These are phyloP conservation scores for Spinus olivaceus DNA, from an alignment of 2,797 vertebrate species.

Conservation along the genomic window DNA sequence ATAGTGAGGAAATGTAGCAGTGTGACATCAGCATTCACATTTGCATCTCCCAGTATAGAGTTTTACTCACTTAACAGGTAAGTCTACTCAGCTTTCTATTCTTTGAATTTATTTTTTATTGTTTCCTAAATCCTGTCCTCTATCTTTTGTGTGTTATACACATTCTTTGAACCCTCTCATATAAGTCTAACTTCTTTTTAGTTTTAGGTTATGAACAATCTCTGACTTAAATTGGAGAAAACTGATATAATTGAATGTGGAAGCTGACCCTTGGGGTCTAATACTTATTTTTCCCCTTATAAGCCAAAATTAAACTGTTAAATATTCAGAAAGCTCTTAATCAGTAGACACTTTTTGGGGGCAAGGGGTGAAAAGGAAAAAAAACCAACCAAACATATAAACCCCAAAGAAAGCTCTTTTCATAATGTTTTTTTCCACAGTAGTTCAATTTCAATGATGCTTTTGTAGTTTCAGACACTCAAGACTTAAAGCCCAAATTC, in stretches of 20 bases:
- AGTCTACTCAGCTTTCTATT: neutral
- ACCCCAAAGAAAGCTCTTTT: neutral
- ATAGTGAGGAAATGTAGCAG: neutral
- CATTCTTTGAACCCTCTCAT: neutral
- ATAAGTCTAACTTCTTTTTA: neutral
- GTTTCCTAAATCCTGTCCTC: neutral
- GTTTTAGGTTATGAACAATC: neutral
- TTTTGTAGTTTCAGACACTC: neutral
- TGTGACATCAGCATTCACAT: neutral
- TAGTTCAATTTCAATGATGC: neutral
- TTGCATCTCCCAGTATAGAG: neutral
- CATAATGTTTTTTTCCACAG: neutral
- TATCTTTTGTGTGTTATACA: neutral
- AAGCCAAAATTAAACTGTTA: neutral
- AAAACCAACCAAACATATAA: neutral
- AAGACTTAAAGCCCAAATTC: neutral
- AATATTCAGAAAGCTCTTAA: neutral
- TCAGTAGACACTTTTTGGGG: fast-evolving
- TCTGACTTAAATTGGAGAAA: neutral
- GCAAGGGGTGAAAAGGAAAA: fast-evolving
- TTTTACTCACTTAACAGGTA: neutral
- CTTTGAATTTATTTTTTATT: neutral
- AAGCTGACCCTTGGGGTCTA: neutral
- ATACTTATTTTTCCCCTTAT: neutral
- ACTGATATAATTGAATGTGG: neutral